phyloP scores from a whole-genome alignment of 2,113 vertebrate genomes.

The Hemicordylus capensis region DNA sequence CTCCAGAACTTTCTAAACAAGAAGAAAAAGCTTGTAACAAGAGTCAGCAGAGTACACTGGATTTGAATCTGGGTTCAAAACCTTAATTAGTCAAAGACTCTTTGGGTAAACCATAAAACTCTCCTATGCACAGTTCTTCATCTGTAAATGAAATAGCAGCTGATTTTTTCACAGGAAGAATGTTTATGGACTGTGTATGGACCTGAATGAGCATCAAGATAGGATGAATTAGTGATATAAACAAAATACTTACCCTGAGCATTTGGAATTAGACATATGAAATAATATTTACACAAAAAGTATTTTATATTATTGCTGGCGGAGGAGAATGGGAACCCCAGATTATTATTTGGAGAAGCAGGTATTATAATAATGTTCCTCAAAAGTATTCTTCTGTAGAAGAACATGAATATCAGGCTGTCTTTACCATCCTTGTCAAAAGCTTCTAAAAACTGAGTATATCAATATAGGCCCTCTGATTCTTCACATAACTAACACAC shows the following conservation, averaged over 20 bases:
- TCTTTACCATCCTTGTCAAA: background rate
- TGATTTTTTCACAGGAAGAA: background rate
- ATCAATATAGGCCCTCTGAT: background rate
- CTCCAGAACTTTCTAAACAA: background rate
- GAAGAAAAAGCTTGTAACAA: background rate
- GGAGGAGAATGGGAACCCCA: background rate
- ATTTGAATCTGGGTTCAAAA: background rate
- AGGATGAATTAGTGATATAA: background rate
- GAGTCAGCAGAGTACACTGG: background rate
- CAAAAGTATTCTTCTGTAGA: background rate
- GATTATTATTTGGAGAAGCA: background rate
- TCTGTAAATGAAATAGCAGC: background rate
- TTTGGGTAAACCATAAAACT: background rate
- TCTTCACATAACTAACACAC: background rate
- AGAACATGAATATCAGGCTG: background rate
- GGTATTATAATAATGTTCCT: background rate
- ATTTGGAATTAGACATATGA: background rate
- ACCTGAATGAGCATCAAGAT: background rate
- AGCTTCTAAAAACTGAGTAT: background rate
- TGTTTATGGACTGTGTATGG: background rate
- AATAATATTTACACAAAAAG: too few relatives aligned
- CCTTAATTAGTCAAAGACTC: background rate
- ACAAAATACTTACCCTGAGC: background rate
- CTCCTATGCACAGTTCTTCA: background rate
- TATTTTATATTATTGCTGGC: too few relatives aligned